Evolutionary conservation across 1,140 invertebrate species (phyloP), one percentile per base, ranked within the genome.

Genomic region (Trichomalopsis sarcophagae): DNA sequence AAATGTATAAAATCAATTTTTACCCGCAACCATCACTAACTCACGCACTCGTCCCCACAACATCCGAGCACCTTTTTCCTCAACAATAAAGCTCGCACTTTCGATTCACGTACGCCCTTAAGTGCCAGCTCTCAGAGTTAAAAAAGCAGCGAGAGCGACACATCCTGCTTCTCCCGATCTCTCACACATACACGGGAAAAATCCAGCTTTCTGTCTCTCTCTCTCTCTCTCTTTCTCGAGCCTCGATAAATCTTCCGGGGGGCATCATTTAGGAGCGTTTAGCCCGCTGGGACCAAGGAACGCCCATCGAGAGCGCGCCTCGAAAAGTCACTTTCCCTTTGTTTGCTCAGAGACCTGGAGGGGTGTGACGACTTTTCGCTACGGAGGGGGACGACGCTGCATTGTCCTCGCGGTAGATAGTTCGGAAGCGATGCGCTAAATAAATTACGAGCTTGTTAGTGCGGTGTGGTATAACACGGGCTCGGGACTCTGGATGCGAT

Each of bases 211-310:
- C 73, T 9, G 1, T 27, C 27, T 27, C 27, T 27, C 27, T 27
- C 27, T 62, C 36, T 9, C 10, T 23, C 30, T 30, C 17, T 30
- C 68, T 13, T 11, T 71, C 23, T 14, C 21, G 23, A 71, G 36
- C 36, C 73, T 21, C 78, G 62, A 81, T 85, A 85, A 85, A 85
- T 85, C 84, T 85, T 81, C 47, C 17, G 21, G 55, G 40, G 36
- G 74, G 73, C 62, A 82, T 86, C 80, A 86, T 86, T 86, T 79
- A 82, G 75, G 80, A 86, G 30, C 80, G 62, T 82, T 86, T 86
- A 86, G 66, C 71, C 40, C 23, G 68, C 23, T 30, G 68, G 68
- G 68, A 71, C 50, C 21, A 47, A 44, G 69, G 13, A 84, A 73
- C 68, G 36, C 33, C 21, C 73, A 33, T 82, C 50, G 47, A 62